Conservation (phyloP, 1,140 invertebrate genomes). For the Andrena cerasifolii region DNA sequence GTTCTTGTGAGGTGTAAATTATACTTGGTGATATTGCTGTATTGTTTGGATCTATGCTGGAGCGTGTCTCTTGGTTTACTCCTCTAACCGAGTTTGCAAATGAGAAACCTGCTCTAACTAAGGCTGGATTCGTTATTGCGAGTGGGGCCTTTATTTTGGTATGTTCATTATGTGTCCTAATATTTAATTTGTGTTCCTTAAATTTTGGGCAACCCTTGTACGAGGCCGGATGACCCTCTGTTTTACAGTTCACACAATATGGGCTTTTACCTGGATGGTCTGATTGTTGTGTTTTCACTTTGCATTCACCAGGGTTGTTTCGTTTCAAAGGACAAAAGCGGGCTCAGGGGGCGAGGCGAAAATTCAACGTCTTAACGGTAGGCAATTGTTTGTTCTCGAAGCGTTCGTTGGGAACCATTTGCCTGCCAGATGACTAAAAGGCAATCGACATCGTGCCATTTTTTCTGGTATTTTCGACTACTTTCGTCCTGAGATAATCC, state of each 20-base stretch:
- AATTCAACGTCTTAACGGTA: no score
- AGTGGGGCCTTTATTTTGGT: no score
- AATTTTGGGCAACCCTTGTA: not conserved
- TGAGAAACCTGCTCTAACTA: not conserved
- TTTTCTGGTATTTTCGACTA: no score
- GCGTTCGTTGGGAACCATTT: no score
- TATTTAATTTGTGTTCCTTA: not conserved
- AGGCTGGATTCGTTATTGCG: not conserved
- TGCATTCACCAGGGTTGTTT: conserved; percentile 41
- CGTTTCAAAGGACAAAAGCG: no score
- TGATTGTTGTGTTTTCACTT: not conserved
- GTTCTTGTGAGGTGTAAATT: not conserved
- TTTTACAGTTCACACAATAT: not conserved
- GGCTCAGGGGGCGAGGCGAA: no score
- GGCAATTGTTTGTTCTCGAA: no score
- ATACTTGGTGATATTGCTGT: not conserved
- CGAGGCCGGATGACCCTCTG: not conserved
- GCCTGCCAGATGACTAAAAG: no score
- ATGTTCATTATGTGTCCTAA: not conserved
- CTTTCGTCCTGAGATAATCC: no score
- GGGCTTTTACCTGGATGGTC: not conserved
- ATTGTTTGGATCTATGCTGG: not conserved
- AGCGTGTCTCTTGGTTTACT: not conserved
- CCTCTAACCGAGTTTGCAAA: not conserved
- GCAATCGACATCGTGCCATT: no score